Conservation (phyloP, 2,888 invertebrate species). For the Hirudinaria manillensis region DNA sequence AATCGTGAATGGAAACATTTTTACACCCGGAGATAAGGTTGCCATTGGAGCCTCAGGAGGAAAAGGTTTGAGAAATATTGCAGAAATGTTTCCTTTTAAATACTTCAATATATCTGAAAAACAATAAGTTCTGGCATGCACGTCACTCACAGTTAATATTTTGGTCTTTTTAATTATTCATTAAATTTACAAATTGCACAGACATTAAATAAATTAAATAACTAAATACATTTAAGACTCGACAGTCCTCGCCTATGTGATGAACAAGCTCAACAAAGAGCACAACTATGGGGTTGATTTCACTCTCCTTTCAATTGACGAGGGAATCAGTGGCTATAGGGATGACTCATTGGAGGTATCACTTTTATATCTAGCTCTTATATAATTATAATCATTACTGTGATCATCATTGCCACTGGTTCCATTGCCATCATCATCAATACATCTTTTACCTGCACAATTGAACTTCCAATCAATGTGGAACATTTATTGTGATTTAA, state of each 20-base stretch:
- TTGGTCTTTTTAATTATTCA: not conserved
- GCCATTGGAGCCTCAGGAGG: constrained; percentile 75
- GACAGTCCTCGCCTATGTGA: constrained; percentile 86
- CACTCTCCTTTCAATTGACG: constrained; percentile 88
- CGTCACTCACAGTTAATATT: too few relatives aligned
- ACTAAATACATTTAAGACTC: constrained; percentile 64
- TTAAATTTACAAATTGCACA: not conserved
- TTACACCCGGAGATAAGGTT: constrained; percentile 75
- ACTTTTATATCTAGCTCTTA: too few relatives aligned
- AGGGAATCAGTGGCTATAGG: constrained; percentile 85
- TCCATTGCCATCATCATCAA: too few relatives aligned
- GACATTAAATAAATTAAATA: not conserved
- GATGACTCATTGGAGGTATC: constrained; percentile 82
- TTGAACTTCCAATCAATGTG: too few relatives aligned
- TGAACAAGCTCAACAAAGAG: constrained; percentile 82
- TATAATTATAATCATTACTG: too few relatives aligned
- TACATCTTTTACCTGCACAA: too few relatives aligned
- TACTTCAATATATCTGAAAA: not conserved
- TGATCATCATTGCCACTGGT: too few relatives aligned
- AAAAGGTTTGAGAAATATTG: constrained; percentile 50
- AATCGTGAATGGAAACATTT: constrained; percentile 72
- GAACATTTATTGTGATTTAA: too few relatives aligned
- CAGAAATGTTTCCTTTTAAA: not conserved
- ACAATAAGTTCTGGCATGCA: not conserved
- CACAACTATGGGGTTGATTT: constrained; percentile 84